A percentile compares a stretch with the other conserved stretches of the same genome.
These are phyloP conservation scores for Tribolium madens DNA, from an alignment of 1,140 invertebrate species.

Conservation along the genomic window DNA sequence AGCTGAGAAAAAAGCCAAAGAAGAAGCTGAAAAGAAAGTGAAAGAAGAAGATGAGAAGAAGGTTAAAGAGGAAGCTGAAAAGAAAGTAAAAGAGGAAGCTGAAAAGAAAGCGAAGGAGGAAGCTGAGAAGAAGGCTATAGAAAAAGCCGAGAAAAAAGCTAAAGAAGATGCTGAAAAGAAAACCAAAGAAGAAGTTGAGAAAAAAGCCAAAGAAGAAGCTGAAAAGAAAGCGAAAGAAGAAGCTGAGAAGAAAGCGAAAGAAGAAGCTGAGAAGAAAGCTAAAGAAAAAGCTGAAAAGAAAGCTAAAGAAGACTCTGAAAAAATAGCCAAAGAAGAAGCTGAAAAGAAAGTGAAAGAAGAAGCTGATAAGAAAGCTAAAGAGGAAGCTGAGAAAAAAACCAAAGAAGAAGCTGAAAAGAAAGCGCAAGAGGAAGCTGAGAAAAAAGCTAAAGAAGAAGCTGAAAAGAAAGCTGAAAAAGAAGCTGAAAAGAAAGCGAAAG, in stretches of 20 bases:
- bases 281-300: constrained; percentile 48
- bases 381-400: too few relatives aligned
- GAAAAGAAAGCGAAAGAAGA: constrained; percentile 49
- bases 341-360: too few relatives aligned
- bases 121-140: constrained; percentile 47
- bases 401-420: constrained; percentile 53
- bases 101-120: constrained; percentile 50
- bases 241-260: constrained; percentile 27
- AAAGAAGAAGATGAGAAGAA: constrained; percentile 49
- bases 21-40: constrained; percentile 46
- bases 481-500: constrained; percentile 50
- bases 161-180: constrained; percentile 48
- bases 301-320: too few relatives aligned
- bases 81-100: constrained; percentile 43
- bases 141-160: constrained; percentile 50
- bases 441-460: too few relatives aligned
- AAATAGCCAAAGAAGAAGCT: too few relatives aligned
- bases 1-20: constrained; percentile 51
- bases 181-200: constrained; percentile 50
- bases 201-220: constrained; percentile 43
- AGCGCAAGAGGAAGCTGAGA: constrained; percentile 43
- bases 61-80: constrained; percentile 55
- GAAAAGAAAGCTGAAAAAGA: too few relatives aligned
- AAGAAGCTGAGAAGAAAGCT: constrained; percentile 47
- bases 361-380: too few relatives aligned